A percentile compares a stretch with the other conserved stretches of the same genome.
Evolutionary conservation across 2,797 vertebrate species (phyloP).

Genomic region (Hephaestus fuliginosus): DNA sequence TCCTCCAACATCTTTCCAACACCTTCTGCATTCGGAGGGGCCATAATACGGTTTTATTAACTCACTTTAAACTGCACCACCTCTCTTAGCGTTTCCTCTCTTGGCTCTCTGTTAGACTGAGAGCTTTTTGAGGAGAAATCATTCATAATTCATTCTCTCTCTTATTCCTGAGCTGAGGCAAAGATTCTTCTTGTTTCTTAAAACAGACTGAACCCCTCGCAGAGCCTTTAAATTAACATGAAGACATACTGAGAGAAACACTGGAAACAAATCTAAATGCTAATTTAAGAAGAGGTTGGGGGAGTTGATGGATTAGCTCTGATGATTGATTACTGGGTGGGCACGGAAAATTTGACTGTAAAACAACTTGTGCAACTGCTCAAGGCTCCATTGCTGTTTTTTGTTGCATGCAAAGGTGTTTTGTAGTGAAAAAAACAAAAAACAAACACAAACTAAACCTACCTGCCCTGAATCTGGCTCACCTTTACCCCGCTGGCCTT

Average conservation of each 20-base stretch:
- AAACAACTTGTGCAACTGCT: background rate
- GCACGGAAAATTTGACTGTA: background rate
- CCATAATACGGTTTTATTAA: background rate
- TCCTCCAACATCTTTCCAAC: no score
- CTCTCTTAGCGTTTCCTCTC: background rate
- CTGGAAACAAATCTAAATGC: conserved; percentile 16
- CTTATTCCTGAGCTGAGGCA: background rate
- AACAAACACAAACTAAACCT: background rate
- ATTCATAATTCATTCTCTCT: background rate
- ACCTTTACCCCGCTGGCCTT: conserved; percentile 48
- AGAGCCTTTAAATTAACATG: background rate
- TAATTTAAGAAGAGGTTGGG: background rate
- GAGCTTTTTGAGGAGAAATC: no score
- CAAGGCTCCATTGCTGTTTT: background rate
- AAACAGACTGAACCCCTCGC: background rate
- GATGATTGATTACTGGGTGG: no score
- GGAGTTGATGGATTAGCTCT: no score
- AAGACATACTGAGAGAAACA: background rate
- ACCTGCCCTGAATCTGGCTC: background rate
- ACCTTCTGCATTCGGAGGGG: background rate
- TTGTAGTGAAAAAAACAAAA: background rate
- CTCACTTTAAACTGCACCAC: no score
- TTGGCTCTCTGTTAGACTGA: no score
- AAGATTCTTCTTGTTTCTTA: background rate
- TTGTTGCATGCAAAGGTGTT: background rate